Base-by-base conservation (phyloP, 2,797 vertebrate genomes). In the Notolabrus celidotus region DNA sequence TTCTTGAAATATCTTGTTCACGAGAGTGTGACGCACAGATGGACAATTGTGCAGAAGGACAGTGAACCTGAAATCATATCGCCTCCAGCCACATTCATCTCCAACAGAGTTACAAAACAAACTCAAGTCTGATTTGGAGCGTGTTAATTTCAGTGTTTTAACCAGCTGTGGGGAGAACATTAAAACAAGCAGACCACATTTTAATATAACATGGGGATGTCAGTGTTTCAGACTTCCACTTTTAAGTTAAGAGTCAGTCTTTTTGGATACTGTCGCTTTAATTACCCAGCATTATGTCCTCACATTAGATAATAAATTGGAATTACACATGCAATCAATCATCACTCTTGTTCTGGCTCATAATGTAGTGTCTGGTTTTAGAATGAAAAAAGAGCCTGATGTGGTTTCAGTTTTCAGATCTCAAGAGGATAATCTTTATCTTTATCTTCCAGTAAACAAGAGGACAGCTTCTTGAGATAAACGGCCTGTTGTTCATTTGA, bases 291-390 rank as follows among this genome's bases (percentile, higher is more conserved):
- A 45, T 63, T 68, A 60, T 64, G 57, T 73, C 67, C 75, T 67
- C 5, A 20, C 29, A 53, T 10, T 1, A 10, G 66, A 49, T 59
- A 45, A 67, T 50, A 14, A 34, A 66, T 65, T 27, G 58, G 41
- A 71, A 36, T 57, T 67, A 64, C 1, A 57, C 11, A 4, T 20
- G 42, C 50, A 61, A 82, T 83, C 56, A 68, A 69, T 81, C 73
- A 60, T 17, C 19, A 53, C 47, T 42, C 27, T 52, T 31, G 4
- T 39, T 71, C 50, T 3, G 23, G 57, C 46, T 71, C 36, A 47
- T 64, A 50, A 59, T 78, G 79, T 58, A 64, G 47, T 43, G 58
- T 59, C 53, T 62, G 33, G 16, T 39, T 57, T 33, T 3, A 17
- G 73, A 29, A 74, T 66, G 49, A 71, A 67, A n/a, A 63, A 43